Percentiles rank a stretch among this genome's conserved stretches.
Conservation (phyloP, 2,888 invertebrate species). For the Epistrophella euchroma region DNA sequence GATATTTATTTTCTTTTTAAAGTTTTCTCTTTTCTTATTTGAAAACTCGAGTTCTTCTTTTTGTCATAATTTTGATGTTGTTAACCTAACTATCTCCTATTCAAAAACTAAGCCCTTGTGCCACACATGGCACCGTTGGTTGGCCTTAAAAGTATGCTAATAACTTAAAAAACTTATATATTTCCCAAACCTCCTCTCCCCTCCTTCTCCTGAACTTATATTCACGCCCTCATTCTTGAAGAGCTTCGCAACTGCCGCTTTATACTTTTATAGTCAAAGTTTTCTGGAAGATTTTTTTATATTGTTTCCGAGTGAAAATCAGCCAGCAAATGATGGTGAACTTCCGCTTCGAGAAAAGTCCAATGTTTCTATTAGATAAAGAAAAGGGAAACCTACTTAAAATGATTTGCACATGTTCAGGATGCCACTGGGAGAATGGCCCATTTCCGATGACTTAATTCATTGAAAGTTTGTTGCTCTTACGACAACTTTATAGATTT, state of each 20-base stretch:
- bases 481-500: background rate
- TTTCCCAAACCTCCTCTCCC: background rate
- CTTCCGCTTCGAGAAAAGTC: slow-evolving; percentile 50
- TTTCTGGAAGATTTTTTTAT: slow-evolving; percentile 22
- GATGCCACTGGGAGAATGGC: slow-evolving; percentile 58
- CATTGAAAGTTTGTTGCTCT: slow-evolving; percentile 49
- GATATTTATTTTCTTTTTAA: slow-evolving; percentile 43
- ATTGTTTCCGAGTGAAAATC: slow-evolving; percentile 35
- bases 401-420: slow-evolving; percentile 74
- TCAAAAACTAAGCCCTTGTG: slow-evolving; percentile 55
- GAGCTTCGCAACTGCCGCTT: background rate
- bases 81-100: slow-evolving; percentile 62
- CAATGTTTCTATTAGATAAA: slow-evolving; percentile 58
- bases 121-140: slow-evolving; percentile 61
- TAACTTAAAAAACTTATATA: slow-evolving; percentile 63
- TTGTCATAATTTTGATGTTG: slow-evolving; percentile 57
- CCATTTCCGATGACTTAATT: slow-evolving; percentile 64
- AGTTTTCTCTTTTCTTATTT: slow-evolving; percentile 21
- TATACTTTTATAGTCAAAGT: slow-evolving; percentile 61
- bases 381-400: slow-evolving; percentile 65
- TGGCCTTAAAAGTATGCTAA: slow-evolving; percentile 60
- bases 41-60: slow-evolving; percentile 14
- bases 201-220: background rate
- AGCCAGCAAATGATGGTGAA: slow-evolving; percentile 65
- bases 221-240: slow-evolving; percentile 1